Evolutionary conservation across 1,140 invertebrate species (phyloP).

Genomic region (Andricus grossulariae): DNA sequence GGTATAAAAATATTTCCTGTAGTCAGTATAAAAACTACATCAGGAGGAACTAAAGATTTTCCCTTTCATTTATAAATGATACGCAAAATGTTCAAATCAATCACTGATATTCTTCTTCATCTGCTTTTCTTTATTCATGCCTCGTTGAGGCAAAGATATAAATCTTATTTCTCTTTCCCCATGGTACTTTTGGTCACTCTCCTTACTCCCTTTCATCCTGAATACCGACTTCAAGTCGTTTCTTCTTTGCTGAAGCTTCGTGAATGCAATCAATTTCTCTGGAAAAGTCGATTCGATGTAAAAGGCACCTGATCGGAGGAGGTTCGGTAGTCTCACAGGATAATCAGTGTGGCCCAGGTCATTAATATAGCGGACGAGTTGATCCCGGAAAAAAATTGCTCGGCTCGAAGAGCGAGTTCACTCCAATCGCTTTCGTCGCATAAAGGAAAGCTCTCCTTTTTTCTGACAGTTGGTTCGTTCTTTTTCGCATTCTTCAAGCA

Average conservation of each 20-base stretch:
- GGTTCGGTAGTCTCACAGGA: neutral
- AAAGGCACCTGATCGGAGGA: neutral
- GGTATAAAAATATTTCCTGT: no score
- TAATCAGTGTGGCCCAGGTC: conserved; percentile 6
- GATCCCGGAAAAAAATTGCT: conserved; percentile 12
- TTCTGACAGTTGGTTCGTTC: neutral
- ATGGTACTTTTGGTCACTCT: neutral
- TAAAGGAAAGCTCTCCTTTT: conserved; percentile 1
- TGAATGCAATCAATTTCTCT: neutral
- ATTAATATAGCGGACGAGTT: conserved; percentile 23
- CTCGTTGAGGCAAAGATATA: neutral
- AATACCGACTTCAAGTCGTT: neutral
- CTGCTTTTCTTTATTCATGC: neutral
- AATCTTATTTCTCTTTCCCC: neutral
- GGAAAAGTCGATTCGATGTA: conserved; percentile 4
- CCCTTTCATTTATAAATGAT: neutral
- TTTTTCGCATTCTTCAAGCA: conserved; percentile 14
- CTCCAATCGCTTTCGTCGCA: conserved; percentile 19
- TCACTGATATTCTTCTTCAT: neutral
- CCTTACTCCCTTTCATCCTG: neutral
- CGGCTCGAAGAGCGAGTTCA: conserved; percentile 12
- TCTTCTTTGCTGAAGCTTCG: neutral
- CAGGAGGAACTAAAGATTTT: neutral
- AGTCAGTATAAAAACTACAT: neutral
- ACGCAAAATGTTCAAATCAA: neutral